Conservation (phyloP, 2,888 invertebrate genomes). For the Drosophila recens region DNA sequence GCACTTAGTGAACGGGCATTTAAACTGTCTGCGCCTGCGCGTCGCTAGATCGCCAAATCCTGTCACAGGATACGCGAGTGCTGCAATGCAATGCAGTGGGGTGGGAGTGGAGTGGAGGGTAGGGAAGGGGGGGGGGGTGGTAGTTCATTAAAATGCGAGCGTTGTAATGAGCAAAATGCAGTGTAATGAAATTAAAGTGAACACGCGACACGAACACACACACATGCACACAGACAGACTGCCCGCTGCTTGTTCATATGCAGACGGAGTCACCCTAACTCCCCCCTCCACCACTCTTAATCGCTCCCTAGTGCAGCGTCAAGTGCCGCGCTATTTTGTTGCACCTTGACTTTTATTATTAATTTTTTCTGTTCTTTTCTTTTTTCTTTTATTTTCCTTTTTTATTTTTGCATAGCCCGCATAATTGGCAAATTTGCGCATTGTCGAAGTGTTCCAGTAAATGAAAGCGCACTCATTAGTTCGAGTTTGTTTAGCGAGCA, state of each 20-base stretch:
- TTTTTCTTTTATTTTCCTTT: background rate
- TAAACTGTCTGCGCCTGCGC: conserved; percentile 78
- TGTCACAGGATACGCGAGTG: conserved; percentile 46
- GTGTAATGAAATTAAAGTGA: conserved; percentile 77
- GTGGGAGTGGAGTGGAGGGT: conserved; percentile 1
- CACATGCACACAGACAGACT: conserved; percentile 42
- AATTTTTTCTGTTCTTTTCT: conserved; percentile 23
- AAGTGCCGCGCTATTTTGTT: conserved; percentile 74
- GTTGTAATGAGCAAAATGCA: conserved; percentile 71
- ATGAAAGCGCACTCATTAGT: conserved; percentile 69
- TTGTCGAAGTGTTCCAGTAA: conserved; percentile 45
- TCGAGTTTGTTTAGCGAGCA: conserved; percentile 66
- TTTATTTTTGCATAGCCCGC: conserved; percentile 60
- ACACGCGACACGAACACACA: conserved; percentile 54
- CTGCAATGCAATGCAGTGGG: background rate
- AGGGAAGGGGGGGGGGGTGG: conserved; percentile 1
- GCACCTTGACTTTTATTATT: conserved; percentile 74
- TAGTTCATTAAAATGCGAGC: conserved; percentile 74
- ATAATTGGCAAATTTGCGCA: conserved; percentile 68
- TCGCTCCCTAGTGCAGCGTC: conserved; percentile 43
- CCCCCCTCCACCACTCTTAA: conserved; percentile 15
- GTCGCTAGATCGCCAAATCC: conserved; percentile 60
- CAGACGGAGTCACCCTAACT: conserved; percentile 40
- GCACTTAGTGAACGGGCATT: conserved; percentile 59
- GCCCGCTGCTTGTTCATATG: conserved; percentile 71